Conservation (phyloP, 2,113 vertebrate species). For the Clarias batrachus region DNA sequence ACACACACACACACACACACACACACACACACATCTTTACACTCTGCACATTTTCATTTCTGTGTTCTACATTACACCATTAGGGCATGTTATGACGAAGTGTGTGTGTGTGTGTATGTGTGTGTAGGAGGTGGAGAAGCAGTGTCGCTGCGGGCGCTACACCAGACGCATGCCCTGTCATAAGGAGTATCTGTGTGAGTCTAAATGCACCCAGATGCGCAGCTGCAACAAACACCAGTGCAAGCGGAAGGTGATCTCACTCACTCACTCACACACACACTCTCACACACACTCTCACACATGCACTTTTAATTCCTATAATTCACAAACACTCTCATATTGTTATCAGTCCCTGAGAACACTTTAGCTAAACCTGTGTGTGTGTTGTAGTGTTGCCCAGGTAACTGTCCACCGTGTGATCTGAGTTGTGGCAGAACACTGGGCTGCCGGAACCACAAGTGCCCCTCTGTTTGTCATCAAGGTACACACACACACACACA, state of each 20-base stretch:
- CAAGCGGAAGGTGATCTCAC: slow-evolving; percentile 82
- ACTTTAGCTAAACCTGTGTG: neutral
- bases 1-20: slow-evolving; percentile 15
- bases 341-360: neutral
- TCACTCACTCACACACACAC: slow-evolving; percentile 5
- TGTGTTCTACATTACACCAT: neutral
- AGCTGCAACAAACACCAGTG: slow-evolving; percentile 92
- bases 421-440: slow-evolving; percentile 85
- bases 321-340: slow-evolving; percentile 17
- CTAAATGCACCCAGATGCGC: slow-evolving; percentile 84
- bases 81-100: neutral
- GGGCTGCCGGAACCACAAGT: slow-evolving; percentile 95
- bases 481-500: slow-evolving; percentile 67
- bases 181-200: slow-evolving; percentile 92
- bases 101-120: slow-evolving; percentile 27
- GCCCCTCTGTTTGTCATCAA: slow-evolving; percentile 92
- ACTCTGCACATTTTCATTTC: neutral
- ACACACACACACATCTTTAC: neutral
- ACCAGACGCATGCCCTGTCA: slow-evolving; percentile 85
- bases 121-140: slow-evolving; percentile 89
- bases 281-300: slow-evolving; percentile 13
- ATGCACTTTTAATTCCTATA: neutral
- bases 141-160: slow-evolving; percentile 91
- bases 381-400: slow-evolving; percentile 84
- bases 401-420: slow-evolving; percentile 94